Base-by-base conservation (phyloP, 2,113 vertebrate species). In the Helogale parvula region DNA sequence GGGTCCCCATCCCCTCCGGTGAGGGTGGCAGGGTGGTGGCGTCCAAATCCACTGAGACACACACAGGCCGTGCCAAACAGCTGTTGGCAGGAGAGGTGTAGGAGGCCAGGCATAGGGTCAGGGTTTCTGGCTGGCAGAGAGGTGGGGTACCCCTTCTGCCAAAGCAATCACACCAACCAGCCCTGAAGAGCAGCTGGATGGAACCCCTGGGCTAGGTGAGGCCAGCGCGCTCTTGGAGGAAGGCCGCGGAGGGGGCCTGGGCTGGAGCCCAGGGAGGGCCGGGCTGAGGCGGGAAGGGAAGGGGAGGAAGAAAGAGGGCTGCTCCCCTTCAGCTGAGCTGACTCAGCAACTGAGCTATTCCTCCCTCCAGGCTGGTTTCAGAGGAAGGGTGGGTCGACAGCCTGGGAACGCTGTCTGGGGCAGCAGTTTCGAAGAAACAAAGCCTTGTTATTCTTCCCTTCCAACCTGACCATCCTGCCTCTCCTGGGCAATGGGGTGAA, bases 271-370 rank as follows among this genome's bases (percentile, higher is more conserved):
- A 1, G 81, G 92, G 77, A 80, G 94, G 97, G 92, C 95, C 38
- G 94, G 96, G 95, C 90, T 52, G 71, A 92, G 91, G 95, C 97
- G 96, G 97, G 96, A 98, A 98, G 74, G 93, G 94, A 93, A 96
- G 84, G 85, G 83, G 60, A 92, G 57, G 90, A 69, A 68, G 82
- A 65, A 54, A 94, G 31, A 79, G 80, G 84, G 29, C 87, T 86
- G 92, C 45, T 90, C 96, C 88, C 69, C 94, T 96, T 91, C 95
- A 97, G 97, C 97, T 95, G 97, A 97, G 98, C 98, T 98, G 98
- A 98, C 98, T 98, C 98, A 98, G 97, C 97, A 98, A 41, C 87
- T 19, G 47, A 88, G 50, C 33, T 52, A 94, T 77, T 96, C 94
- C 93, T 94, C 95, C 92, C 96, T 95, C 71, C 63, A 66, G 97